Conservation (phyloP, 2,797 vertebrate species). For the Coregonus suidteri region DNA sequence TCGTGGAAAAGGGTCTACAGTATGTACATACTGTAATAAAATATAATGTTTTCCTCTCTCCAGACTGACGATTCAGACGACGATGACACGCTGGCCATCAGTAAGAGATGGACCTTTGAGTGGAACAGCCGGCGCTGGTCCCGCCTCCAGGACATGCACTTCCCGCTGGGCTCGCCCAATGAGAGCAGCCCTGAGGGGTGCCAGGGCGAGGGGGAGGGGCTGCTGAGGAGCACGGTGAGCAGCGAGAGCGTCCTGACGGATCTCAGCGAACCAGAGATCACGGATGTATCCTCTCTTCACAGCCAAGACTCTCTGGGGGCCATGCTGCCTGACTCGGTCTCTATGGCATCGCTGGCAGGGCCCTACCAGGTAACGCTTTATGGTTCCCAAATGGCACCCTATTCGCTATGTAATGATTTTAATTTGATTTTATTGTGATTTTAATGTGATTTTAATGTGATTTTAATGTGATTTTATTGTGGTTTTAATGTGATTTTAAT, state of each 20-base stretch:
- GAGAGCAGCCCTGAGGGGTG: constrained; percentile 72
- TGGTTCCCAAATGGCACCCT: not conserved
- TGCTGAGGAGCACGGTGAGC: constrained; percentile 86
- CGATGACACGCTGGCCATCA: constrained; percentile 93
- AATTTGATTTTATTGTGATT: no score
- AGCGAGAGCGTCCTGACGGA: constrained; percentile 94
- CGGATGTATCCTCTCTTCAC: constrained; percentile 86
- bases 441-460: no score
- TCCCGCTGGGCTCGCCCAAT: constrained; percentile 75
- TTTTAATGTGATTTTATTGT: no score
- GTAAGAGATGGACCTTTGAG: constrained; percentile 97
- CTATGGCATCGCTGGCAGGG: constrained; percentile 68
- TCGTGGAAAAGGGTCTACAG: no score
- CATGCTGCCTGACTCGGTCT: constrained; percentile 80
- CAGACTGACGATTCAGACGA: constrained; percentile 97
- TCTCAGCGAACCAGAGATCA: constrained; percentile 89
- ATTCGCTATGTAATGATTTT: not conserved
- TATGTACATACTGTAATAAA: no score
- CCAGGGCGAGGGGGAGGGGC: constrained; percentile 58
- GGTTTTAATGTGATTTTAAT: no score
- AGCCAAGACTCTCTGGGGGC: constrained; percentile 82
- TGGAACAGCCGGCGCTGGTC: constrained; percentile 95
- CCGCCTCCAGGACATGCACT: constrained; percentile 86
- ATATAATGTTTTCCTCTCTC: not conserved
- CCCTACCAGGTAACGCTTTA: constrained; percentile 43